A percentile compares a stretch with the other conserved stretches of the same genome.
phyloP scores from a whole-genome alignment of 2,113 vertebrate species.

The Neomonachus schauinslandi region DNA sequence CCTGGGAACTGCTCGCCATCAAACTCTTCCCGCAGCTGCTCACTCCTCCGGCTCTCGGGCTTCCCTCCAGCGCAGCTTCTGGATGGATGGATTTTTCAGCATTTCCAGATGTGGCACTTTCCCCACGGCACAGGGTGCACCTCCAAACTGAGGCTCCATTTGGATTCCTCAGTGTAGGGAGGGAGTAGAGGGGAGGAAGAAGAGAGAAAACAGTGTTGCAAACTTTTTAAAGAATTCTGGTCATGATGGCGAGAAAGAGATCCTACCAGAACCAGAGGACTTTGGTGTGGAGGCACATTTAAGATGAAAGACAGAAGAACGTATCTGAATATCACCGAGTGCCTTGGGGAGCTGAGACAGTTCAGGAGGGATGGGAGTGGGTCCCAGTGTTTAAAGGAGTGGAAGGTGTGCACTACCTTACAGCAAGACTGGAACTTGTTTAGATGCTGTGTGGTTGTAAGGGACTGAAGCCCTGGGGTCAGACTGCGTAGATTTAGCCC shows the following conservation, averaged over 20 bases:
- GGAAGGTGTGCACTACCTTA: accelerated
- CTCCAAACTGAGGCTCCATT: conserved; percentile 97
- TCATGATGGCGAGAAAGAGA: background rate
- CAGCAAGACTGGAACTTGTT: background rate
- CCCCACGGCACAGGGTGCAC: conserved; percentile 93
- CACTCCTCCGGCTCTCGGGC: conserved; percentile 92
- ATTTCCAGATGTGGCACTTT: conserved; percentile 96
- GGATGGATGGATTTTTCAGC: conserved; percentile 90
- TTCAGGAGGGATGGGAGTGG: accelerated
- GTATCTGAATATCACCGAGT: accelerated
- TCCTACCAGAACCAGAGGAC: background rate
- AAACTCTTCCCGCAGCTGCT: conserved; percentile 88
- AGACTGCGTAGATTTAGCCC: accelerated
- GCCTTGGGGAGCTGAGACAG: too few relatives aligned
- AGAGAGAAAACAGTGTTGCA: background rate
- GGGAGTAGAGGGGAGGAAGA: background rate
- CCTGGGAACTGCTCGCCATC: conserved; percentile 93
- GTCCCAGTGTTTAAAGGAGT: background rate
- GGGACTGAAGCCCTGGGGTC: background rate
- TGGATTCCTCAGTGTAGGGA: conserved; percentile 82
- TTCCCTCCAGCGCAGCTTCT: conserved; percentile 95
- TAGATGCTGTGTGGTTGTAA: too few relatives aligned
- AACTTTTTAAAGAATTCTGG: background rate
- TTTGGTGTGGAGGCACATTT: background rate
- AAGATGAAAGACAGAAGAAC: background rate